These are phyloP conservation scores for Lordiphosa stackelbergi DNA, from an alignment of 1,140 invertebrate species.

Conservation along the genomic window DNA sequence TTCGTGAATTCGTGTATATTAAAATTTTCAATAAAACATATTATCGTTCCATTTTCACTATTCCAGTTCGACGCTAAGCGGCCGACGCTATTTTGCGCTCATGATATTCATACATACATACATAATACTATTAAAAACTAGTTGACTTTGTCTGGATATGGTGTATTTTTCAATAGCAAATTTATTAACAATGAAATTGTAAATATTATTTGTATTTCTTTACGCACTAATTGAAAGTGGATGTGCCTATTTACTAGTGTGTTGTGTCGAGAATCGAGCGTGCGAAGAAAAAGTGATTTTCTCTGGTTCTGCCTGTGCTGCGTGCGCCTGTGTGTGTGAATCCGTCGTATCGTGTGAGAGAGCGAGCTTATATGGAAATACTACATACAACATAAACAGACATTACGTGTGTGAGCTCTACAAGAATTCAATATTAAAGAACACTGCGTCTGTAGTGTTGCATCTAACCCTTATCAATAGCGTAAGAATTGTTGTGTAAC, in stretches of 20 bases:
- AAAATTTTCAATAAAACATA: too few species aligned
- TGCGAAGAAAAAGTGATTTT: slow-evolving; percentile 59
- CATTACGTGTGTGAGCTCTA: slow-evolving; percentile 62
- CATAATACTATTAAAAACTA: slow-evolving; percentile 34
- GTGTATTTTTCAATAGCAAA: slow-evolving; percentile 43
- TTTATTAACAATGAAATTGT: slow-evolving; percentile 60
- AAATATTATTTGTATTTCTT: slow-evolving; percentile 64
- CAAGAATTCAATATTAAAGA: slow-evolving; percentile 54
- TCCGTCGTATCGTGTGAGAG: slow-evolving; percentile 59
- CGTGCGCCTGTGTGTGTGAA: slow-evolving; percentile 38
- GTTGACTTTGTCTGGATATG: slow-evolving; percentile 35
- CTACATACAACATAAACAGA: slow-evolving; percentile 44
- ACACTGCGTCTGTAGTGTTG: slow-evolving; percentile 54
- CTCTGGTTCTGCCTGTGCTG: slow-evolving; percentile 57
- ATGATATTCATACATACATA: not conserved
- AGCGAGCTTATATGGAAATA: slow-evolving; percentile 40
- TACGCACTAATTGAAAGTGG: slow-evolving; percentile 66
- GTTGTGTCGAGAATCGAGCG: slow-evolving; percentile 58
- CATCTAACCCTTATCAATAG: slow-evolving; percentile 60
- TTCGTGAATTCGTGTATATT: too few species aligned
- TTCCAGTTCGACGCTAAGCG: too few species aligned
- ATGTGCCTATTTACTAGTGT: slow-evolving; percentile 61
- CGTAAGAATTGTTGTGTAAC: slow-evolving; percentile 71
- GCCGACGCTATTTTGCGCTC: too few species aligned
- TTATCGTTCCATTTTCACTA: too few species aligned